These are phyloP conservation scores for Leptestheria dahalacensis DNA, from an alignment of 1,140 invertebrate genomes.

Conservation along the genomic window DNA sequence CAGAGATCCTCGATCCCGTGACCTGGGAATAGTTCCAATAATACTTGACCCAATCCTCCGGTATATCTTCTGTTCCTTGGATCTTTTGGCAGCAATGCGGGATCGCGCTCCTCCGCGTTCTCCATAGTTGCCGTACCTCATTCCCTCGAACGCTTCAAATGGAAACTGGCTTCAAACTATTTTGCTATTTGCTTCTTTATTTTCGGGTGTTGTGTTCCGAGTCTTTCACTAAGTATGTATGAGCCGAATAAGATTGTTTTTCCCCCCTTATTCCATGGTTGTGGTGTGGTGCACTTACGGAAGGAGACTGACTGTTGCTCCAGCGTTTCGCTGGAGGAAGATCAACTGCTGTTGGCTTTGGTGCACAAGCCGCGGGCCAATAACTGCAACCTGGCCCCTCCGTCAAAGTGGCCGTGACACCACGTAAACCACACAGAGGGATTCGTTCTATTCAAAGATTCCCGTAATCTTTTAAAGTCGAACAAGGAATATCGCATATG, in stretches of 20 bases:
- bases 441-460: no score
- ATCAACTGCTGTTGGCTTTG: neutral
- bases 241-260: neutral
- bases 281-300: neutral
- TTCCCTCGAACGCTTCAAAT: neutral
- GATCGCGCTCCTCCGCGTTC: neutral
- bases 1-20: neutral
- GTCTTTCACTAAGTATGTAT: no score
- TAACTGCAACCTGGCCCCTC: neutral
- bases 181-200: no score
- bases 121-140: neutral
- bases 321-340: neutral
- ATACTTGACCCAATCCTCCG: neutral
- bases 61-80: neutral
- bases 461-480: no score
- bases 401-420: no score
- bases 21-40: neutral
- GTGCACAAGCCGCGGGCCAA: neutral
- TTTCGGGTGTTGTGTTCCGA: no score
- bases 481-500: no score
- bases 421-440: no score
- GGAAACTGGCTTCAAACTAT: neutral
- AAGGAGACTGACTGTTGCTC: neutral
- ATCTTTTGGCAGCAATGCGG: neutral
- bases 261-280: neutral